Percentiles rank a stretch among this genome's conserved stretches.
Evolutionary conservation across 2,888 invertebrate genomes (phyloP).

Genomic region (Marasmarcha lunaedactyla): DNA sequence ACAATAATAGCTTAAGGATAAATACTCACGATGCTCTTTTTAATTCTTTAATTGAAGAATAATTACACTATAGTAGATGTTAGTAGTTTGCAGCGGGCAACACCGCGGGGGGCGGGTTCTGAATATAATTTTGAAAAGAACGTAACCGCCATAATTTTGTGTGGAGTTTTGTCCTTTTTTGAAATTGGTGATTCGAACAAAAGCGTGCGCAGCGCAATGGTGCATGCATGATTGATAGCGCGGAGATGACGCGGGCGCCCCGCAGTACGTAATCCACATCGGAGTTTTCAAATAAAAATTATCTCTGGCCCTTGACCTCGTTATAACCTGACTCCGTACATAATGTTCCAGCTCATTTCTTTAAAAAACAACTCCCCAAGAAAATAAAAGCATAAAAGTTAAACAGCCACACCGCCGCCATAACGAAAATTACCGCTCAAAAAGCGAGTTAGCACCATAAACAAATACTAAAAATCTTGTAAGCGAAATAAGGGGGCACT

Average conservation of each 20-base stretch:
- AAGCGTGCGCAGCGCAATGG: constrained; percentile 62
- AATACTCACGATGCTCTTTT: constrained; percentile 33
- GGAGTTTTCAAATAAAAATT: constrained; percentile 38
- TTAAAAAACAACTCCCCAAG: constrained; percentile 3
- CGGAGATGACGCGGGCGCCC: constrained; percentile 49
- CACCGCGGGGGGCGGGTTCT: constrained; percentile 38
- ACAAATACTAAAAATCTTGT: constrained; percentile 69
- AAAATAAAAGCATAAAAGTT: background rate
- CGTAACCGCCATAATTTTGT: constrained; percentile 54
- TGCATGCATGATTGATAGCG: constrained; percentile 68
- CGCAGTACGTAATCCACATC: constrained; percentile 36
- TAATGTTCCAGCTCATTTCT: background rate
- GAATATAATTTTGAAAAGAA: constrained; percentile 48
- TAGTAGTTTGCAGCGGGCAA: constrained; percentile 26
- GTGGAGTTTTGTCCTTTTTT: constrained; percentile 56
- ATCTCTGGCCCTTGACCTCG: constrained; percentile 45
- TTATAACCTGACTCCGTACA: constrained; percentile 18
- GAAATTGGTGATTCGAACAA: constrained; percentile 64
- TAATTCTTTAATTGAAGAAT: constrained; percentile 51
- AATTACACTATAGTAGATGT: constrained; percentile 32
- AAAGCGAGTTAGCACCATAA: constrained; percentile 54
- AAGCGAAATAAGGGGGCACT: constrained; percentile 65
- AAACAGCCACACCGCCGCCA: background rate
- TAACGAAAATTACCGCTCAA: constrained; percentile 43
- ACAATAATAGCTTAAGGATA: background rate